Evolutionary conservation across 2,797 vertebrate species (phyloP), one percentile per base, ranked within the genome.

Genomic region (Nothura maculosa): DNA sequence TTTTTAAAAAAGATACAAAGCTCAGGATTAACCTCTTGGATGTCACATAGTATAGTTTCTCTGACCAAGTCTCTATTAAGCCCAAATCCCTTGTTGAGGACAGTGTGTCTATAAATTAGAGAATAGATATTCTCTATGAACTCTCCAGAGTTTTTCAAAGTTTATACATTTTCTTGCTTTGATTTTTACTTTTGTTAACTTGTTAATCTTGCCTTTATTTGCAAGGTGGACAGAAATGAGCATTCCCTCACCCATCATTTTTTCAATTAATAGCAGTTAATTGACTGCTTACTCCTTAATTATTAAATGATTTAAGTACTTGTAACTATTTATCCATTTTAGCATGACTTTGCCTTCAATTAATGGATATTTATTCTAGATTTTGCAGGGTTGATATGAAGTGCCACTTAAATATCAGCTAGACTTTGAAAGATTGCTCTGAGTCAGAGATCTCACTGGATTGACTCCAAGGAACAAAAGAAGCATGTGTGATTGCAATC

Each of bases 371-470:
- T 96, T 83, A 94, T 63, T 83, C 68, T 36, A 92, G n/a, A 81
- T 63, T 94, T 97, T 97, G 40, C 8, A 3, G 87, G 58, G 32
- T 5, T 30, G 82, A 79, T 94, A 92, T 48, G 85, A 96, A 94
- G 45, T 42, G 30, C 70, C 84, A 50, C 83, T 95, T 75, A 97
- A 97, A 95, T 90, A 78, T 57, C 60, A 94, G 17, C 78, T 89
- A 96, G 75, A 93, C 76, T 88, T 97, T 97, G 76, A 97, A 97
- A 88, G 45, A 94, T 81, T 70, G 42, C 36, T 81, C 88, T 74
- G 85, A 96, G 86, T 93, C 72, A 95, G 81, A 96, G 87, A 76
- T 57, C 70, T 93, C 81, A 69, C 70, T 84, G 92, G 90, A 92
- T 79, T 95, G 92, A 83, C 93, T 92, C 92, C 66, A 91, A 93